A percentile compares a stretch with the other conserved stretches of the same genome.
These are phyloP conservation scores for Battus philenor DNA, from an alignment of 1,140 invertebrate genomes.

Conservation along the genomic window DNA sequence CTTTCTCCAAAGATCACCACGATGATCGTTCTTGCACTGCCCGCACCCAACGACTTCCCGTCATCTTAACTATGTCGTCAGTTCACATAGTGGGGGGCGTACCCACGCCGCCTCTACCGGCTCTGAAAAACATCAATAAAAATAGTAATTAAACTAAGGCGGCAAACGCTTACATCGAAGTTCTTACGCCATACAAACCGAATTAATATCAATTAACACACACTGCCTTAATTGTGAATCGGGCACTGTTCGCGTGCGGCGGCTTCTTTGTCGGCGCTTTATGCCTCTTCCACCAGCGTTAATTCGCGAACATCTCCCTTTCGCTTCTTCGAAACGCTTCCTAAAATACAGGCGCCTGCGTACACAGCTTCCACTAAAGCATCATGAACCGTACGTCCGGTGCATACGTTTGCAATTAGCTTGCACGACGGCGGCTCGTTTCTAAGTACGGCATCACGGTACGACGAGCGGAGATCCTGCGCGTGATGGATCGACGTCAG, in stretches of 20 bases:
- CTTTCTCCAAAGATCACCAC: too few relatives aligned
- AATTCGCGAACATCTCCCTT: conserved; percentile 51
- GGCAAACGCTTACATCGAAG: conserved; percentile 22
- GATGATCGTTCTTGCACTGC: too few relatives aligned
- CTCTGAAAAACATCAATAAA: too few relatives aligned
- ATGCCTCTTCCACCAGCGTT: conserved; percentile 37
- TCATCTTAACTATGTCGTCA: too few relatives aligned
- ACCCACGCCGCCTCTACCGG: too few relatives aligned
- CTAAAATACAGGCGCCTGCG: conserved; percentile 69
- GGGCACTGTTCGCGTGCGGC: conserved; percentile 66
- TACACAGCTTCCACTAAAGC: conserved; percentile 19
- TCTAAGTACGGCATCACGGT: conserved; percentile 66
- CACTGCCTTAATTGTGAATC: conserved; percentile 71
- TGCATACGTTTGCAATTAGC: conserved; percentile 35
- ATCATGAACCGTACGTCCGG: conserved; percentile 33
- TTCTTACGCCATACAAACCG: conserved; percentile 49
- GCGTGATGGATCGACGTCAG: conserved; percentile 41
- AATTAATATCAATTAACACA: conserved; percentile 75
- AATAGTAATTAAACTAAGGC: too few relatives aligned
- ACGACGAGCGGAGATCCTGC: conserved; percentile 65
- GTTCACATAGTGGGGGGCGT: too few relatives aligned
- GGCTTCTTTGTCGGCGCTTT: conserved; percentile 62
- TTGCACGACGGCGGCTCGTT: conserved; percentile 15
- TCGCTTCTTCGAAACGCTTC: conserved; percentile 66
- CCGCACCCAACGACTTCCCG: too few relatives aligned